Base-by-base conservation (phyloP, 2,888 invertebrate species). In the Pherbina coryleti region DNA sequence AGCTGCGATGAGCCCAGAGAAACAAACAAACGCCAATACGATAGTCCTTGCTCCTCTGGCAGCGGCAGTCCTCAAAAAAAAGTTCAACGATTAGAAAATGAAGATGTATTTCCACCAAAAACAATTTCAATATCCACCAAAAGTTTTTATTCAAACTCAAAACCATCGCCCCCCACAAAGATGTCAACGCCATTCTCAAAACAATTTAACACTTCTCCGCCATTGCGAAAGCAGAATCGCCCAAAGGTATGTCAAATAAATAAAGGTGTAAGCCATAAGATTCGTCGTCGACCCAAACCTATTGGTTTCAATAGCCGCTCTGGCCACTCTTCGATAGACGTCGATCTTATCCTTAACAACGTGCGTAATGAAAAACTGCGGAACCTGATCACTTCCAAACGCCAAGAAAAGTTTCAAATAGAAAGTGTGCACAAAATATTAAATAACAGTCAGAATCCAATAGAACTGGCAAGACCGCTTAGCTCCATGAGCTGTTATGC, bases 381-480 rank as follows among this genome's bases (percentile, higher is more conserved):
- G 0, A 83, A 84, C 19, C 74, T 89, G 9, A 88, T 88, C 3
- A 85, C 83, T 3, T 82, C 81, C 0, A 86, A 88, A 66, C 85
- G 88, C 0, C 81, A 85, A 64, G 84, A 87, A 64, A 84, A 85
- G 0, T 84, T 84, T 37, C 86, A 89, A 78, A 85, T 87, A 62
- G 86, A 88, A 69, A 81, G 86, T 71, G 82, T 88, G 1, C 87
- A 89, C 60, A 79, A 82, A 31, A 86, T 88, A 25, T 79, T 89
- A n/a, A 88, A 86, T 4, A 78, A 75, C 5, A 86, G 84, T 14
- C 79, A 82, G 49, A 86, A 89, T 86, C 88, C 89, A 3, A 88
- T 89, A 19, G 84, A 86, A 81, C 87, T 87, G 88, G 89, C 89
- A 0, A 85, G 86, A 7, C 89, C 89, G 0, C 74, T 89, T 3